Evolutionary conservation across 2,113 vertebrate species (phyloP), one percentile per base, ranked within the genome.

Genomic region (Lophochroa leadbeateri): DNA sequence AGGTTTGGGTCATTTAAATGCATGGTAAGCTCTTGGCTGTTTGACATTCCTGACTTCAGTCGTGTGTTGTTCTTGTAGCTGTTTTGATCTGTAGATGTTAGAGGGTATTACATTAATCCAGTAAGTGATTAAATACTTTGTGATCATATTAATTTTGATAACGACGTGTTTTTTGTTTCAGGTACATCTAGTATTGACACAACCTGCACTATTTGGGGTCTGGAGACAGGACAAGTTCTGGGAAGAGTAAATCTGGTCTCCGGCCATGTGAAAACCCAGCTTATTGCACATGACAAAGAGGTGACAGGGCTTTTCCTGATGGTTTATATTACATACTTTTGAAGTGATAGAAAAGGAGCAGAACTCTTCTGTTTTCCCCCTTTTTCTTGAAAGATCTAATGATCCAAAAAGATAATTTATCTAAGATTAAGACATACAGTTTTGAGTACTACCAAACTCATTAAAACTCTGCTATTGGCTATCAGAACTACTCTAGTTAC

Each of bases 261-360:
- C 37, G 99, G 99, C 82, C 99, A 99, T 0, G 99, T 99, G 96
- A 99, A 99, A 98, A 99, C 99, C 6, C 99, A 99, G 87, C 98
- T 99, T 80, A 99, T 99, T 37, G 99, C 99, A 13, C 99, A 99
- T 25, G 99, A 99, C 97, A 99, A 99, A 98, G 99, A 99, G 99
- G 99, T 99, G 82, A 95, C 44, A 17, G 49, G 61, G 29, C 10
- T 58, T 69, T 53, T 77, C 82, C 60, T 41, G 4, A 2, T 80
- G 91, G 44, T 65, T 91, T 65, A 20, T 12, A 3, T 58, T 55
- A 15, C 15, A 27, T 35, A 13, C 41, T 50, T 50, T 68, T 92
- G 39, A 94, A 93, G 33, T 5, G 6, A 18, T 88, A 68, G 49
- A 58, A 69, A 70, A 75, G 17, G 39, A 91, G 33, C 18, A 53